phyloP scores from a whole-genome alignment of 2,888 invertebrate species.

The Tricholauxania praeusta region DNA sequence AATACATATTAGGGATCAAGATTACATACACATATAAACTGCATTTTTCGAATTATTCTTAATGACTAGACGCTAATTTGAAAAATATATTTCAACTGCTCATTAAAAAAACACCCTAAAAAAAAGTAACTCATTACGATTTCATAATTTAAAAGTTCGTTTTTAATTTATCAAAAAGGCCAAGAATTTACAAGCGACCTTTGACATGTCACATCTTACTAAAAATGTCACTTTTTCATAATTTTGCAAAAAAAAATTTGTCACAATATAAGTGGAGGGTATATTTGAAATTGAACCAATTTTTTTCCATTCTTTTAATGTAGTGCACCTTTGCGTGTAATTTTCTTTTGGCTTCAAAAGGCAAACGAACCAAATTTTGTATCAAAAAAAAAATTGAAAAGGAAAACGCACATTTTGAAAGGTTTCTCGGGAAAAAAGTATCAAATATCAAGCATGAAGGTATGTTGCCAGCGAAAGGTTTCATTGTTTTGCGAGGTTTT shows the following conservation, averaged over 20 bases:
- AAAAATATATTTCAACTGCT: not conserved
- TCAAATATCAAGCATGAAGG: conserved; percentile 21
- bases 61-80: too few species aligned
- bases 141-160: not conserved
- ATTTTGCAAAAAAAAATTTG: conserved; percentile 11
- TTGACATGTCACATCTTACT: conserved; percentile 17
- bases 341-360: conserved; percentile 18
- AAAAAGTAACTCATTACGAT: conserved; percentile 1
- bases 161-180: conserved; percentile 22
- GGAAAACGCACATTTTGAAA: conserved; percentile 20
- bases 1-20: too few species aligned
- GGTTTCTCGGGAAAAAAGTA: conserved; percentile 31
- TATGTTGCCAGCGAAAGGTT: conserved; percentile 14
- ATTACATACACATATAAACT: too few species aligned
- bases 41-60: too few species aligned
- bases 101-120: not conserved
- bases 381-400: conserved; percentile 40
- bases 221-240: not conserved
- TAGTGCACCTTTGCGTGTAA: conserved; percentile 12
- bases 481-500: not conserved
- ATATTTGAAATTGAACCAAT: too few species aligned
- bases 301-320: too few species aligned
- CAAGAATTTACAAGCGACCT: conserved; percentile 21
- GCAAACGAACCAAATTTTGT: conserved; percentile 45
- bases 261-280: too few species aligned